A percentile compares a stretch with the other conserved stretches of the same genome.
These are phyloP conservation scores for Conopomorpha cramerella DNA, from an alignment of 1,140 invertebrate genomes.

Conservation along the genomic window DNA sequence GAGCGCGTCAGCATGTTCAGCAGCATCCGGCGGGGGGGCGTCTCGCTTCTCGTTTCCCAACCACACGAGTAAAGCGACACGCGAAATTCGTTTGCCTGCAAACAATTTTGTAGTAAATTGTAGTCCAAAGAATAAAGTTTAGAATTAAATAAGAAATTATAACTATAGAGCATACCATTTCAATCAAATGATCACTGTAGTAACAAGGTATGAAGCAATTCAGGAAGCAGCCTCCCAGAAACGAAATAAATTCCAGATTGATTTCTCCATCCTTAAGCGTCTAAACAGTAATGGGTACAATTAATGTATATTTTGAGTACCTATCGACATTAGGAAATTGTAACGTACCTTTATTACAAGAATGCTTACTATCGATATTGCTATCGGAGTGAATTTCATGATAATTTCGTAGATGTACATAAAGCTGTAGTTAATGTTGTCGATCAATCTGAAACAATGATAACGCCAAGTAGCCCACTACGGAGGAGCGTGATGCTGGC, in stretches of 20 bases:
- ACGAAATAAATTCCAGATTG: slow-evolving; percentile 15
- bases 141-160: not conserved
- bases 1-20: slow-evolving; percentile 11
- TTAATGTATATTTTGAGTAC: too few relatives aligned
- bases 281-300: not conserved
- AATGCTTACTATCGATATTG: slow-evolving; percentile 6
- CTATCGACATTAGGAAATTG: not conserved
- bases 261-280: slow-evolving; percentile 9
- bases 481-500: too few relatives aligned
- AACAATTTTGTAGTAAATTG: too few relatives aligned
- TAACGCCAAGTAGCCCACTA: too few relatives aligned
- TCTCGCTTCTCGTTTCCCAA: slow-evolving; percentile 17
- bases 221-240: slow-evolving; percentile 10
- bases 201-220: slow-evolving; percentile 16
- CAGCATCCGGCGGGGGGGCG: slow-evolving; percentile 10
- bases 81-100: slow-evolving; percentile 16
- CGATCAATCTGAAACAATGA: too few relatives aligned
- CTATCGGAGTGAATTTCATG: slow-evolving; percentile 7
- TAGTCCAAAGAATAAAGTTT: not conserved
- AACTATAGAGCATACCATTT: slow-evolving; percentile 13
- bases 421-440: slow-evolving; percentile 2
- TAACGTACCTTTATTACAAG: not conserved
- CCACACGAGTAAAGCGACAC: slow-evolving; percentile 18
- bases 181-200: slow-evolving; percentile 16
- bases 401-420: slow-evolving; percentile 3